Evolutionary conservation across 2,888 invertebrate genomes (phyloP).

Genomic region (Platycnemis pennipes): DNA sequence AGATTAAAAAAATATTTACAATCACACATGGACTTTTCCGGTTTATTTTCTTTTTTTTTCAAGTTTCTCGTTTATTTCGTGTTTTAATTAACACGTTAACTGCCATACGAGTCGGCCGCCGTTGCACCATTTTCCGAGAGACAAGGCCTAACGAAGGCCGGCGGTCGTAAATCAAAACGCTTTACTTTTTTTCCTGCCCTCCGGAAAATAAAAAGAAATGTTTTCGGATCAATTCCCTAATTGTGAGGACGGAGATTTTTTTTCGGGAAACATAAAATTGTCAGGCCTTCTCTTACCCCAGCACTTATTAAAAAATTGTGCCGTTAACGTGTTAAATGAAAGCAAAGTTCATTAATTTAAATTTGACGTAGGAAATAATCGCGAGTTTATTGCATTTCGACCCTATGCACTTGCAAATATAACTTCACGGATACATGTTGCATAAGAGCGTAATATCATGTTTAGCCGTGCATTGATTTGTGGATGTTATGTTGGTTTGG

Average conservation of each 20-base stretch:
- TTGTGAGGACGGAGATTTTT: constrained; percentile 19
- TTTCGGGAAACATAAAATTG: constrained; percentile 30
- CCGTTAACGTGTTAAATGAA: neutral
- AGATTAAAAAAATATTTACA: neutral
- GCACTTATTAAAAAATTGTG: neutral
- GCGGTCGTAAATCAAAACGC: constrained; percentile 52
- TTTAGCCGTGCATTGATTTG: neutral
- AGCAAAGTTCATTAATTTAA: constrained; percentile 53
- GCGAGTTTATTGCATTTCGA: neutral
- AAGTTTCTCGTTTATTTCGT: constrained; percentile 25
- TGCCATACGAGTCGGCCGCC: constrained; percentile 31
- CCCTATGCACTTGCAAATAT: neutral
- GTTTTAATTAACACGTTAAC: constrained; percentile 65
- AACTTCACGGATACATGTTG: neutral
- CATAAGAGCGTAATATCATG: neutral
- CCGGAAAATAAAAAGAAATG: constrained; percentile 29
- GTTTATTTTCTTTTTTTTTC: neutral
- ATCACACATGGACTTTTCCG: neutral
- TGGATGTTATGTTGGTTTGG: no score
- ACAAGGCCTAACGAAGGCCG: constrained; percentile 17
- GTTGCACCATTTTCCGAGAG: neutral
- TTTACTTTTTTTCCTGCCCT: constrained; percentile 16
- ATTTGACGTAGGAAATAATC: constrained; percentile 11
- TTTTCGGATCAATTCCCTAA: constrained; percentile 48
- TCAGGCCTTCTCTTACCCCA: neutral